Evolutionary conservation across 2,888 invertebrate species (phyloP).

Genomic region (Strigamia crassipes): DNA sequence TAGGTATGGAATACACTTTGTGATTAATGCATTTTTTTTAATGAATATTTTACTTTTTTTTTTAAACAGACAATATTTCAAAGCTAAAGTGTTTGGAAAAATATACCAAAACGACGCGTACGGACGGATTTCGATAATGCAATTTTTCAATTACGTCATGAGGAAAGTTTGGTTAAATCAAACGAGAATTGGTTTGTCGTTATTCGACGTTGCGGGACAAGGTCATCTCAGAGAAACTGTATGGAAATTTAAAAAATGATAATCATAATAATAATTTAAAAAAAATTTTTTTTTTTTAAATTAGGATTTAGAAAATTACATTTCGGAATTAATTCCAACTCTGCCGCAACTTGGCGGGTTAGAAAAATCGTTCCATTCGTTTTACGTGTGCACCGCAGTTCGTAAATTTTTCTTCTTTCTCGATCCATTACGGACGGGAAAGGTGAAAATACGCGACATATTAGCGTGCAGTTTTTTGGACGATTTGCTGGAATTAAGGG

Average conservation of each 20-base stretch:
- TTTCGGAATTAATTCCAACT: conserved; percentile 89
- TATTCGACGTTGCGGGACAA: conserved; percentile 91
- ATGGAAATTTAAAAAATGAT: conserved; percentile 53
- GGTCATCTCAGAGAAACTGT: conserved; percentile 85
- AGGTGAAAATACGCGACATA: conserved; percentile 88
- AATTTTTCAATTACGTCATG: conserved; percentile 94
- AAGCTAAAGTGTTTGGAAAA: conserved; percentile 83
- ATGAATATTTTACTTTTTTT: not conserved
- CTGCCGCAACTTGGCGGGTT: conserved; percentile 85
- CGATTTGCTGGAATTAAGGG: conserved; percentile 85
- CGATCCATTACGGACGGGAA: conserved; percentile 83
- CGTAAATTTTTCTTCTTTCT: conserved; percentile 95
- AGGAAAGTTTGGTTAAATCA: conserved; percentile 93
- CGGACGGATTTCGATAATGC: conserved; percentile 84
- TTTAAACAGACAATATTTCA: conserved; percentile 74
- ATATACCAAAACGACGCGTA: conserved; percentile 83
- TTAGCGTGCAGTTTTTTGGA: conserved; percentile 89
- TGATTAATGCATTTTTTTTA: not conserved
- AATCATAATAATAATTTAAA: not conserved
- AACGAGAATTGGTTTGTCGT: conserved; percentile 87
- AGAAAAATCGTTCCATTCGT: conserved; percentile 90
- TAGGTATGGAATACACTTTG: conserved; percentile 55
- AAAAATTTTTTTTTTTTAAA: conserved; percentile 54
- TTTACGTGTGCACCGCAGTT: conserved; percentile 95
- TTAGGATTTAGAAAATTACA: conserved; percentile 92